Evolutionary conservation across 2,113 vertebrate genomes (phyloP).

Genomic region (Glaucidium brasilianum): DNA sequence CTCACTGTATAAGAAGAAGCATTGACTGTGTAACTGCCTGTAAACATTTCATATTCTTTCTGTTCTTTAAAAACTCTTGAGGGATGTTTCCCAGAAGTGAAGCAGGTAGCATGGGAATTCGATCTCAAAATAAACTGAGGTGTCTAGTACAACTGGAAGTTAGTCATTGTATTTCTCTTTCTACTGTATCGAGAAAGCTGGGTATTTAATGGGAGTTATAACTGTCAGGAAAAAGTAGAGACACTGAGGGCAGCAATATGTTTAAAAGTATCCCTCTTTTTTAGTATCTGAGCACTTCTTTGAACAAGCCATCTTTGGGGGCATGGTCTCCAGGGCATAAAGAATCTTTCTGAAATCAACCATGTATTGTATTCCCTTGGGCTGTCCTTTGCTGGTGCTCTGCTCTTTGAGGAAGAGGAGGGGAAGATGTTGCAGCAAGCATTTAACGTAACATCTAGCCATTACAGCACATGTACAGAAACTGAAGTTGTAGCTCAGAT

Average conservation of each 20-base stretch:
- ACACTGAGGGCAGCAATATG: fast-evolving
- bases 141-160: not conserved
- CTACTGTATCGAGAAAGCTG: not conserved
- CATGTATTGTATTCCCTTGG: not conserved
- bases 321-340: not conserved
- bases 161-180: not conserved
- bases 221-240: not conserved
- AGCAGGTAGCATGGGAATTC: not conserved
- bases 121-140: not conserved
- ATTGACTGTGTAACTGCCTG: not conserved
- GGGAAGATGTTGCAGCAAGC: not conserved
- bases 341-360: not conserved
- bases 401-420: not conserved
- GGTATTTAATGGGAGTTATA: not conserved
- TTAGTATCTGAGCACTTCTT: not conserved
- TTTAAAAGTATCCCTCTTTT: not conserved
- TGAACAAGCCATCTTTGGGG: not conserved
- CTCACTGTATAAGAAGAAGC: not conserved
- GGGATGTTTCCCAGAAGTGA: not conserved
- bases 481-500: not conserved
- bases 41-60: not conserved
- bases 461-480: not conserved
- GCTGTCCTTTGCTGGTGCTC: not conserved
- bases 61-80: not conserved
- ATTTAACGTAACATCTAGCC: not conserved